These are phyloP conservation scores for Lasioglossum baleicum DNA, from an alignment of 1,140 invertebrate species.

Conservation along the genomic window DNA sequence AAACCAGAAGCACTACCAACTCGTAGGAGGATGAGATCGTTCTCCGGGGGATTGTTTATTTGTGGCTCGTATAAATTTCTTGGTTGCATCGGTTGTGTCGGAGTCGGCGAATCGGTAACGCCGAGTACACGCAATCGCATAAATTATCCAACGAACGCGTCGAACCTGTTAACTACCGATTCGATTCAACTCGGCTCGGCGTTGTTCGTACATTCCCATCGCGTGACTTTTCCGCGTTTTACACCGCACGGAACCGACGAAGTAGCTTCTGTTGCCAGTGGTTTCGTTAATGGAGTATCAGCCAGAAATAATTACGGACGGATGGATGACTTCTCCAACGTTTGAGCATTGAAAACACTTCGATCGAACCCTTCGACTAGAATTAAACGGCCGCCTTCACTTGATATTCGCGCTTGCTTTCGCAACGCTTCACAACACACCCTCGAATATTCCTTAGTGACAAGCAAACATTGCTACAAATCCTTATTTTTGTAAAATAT, in stretches of 20 bases:
- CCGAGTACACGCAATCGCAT: conserved; percentile 12
- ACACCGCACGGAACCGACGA: neutral
- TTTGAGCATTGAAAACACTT: neutral
- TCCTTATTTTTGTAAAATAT: too few species aligned
- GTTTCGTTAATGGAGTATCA: conserved; percentile 32
- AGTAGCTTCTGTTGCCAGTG: neutral
- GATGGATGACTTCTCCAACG: neutral
- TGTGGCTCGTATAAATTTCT: neutral
- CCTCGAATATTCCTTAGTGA: too few species aligned
- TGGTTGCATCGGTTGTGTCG: neutral
- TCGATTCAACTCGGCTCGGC: conserved; percentile 8
- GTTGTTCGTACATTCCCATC: conserved; percentile 7
- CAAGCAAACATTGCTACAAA: too few species aligned
- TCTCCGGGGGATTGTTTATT: too few species aligned
- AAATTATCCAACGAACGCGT: conserved; percentile 22
- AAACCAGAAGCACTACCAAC: too few species aligned
- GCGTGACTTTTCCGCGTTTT: conserved; percentile 48
- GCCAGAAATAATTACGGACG: conserved; percentile 14
- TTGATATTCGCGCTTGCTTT: too few species aligned
- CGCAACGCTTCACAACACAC: too few species aligned
- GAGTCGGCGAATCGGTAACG: neutral
- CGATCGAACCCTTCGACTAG: neutral
- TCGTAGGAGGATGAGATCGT: too few species aligned
- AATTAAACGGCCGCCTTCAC: too few species aligned
- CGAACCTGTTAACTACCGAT: conserved; percentile 32